Percentiles rank a stretch among this genome's conserved stretches.
phyloP scores from a whole-genome alignment of 1,140 invertebrate species.

The Thalassaphorura encarpata region DNA sequence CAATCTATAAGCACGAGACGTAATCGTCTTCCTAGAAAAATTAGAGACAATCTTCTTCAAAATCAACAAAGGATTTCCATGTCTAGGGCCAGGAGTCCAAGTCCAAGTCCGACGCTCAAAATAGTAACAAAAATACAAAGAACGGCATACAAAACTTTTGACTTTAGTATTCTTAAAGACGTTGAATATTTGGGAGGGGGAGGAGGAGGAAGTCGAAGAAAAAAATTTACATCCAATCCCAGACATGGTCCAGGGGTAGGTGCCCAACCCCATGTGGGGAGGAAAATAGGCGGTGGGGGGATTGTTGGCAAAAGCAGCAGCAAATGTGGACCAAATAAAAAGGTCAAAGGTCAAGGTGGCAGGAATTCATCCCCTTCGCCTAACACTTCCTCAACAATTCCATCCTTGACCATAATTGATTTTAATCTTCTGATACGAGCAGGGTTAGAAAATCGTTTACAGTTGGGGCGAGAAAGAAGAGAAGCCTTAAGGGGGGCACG shows the following conservation, averaged over 20 bases:
- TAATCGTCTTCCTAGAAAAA: neutral
- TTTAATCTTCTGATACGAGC: constrained; percentile 56
- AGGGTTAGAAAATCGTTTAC: constrained; percentile 42
- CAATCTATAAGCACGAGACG: neutral
- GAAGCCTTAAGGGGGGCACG: neutral
- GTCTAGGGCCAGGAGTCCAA: neutral
- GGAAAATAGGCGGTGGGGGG: constrained; percentile 34
- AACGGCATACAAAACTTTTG: constrained; percentile 26
- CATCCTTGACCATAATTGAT: constrained; percentile 55
- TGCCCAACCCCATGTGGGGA: constrained; percentile 25
- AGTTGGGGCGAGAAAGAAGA: neutral
- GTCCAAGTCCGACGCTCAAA: neutral
- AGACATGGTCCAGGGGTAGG: constrained; percentile 34
- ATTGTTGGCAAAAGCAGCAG: constrained; percentile 11
- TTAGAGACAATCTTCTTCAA: neutral
- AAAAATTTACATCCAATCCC: constrained; percentile 11
- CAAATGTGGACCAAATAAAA: neutral
- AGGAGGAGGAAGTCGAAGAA: neutral
- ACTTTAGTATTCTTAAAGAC: constrained; percentile 22
- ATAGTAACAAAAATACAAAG: neutral
- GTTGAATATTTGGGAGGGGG: neutral
- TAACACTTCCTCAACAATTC: constrained; percentile 10
- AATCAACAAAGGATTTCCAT: neutral
- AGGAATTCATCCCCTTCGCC: constrained; percentile 12
- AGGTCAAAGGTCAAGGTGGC: neutral